Evolutionary conservation across 2,888 invertebrate genomes (phyloP), one percentile per base, ranked within the genome.

Genomic region (Embidobia sp.): DNA sequence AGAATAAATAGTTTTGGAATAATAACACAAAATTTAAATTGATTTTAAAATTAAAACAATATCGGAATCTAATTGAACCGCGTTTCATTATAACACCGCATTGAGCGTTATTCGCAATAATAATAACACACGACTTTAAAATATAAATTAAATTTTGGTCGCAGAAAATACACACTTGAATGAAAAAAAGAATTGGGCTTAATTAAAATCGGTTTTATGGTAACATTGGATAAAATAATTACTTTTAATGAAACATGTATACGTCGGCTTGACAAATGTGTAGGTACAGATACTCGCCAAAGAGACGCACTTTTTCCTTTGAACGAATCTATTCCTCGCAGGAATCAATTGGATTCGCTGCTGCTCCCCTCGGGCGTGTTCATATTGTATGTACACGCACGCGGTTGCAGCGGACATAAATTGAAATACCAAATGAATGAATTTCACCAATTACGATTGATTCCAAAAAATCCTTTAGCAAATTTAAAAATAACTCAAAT

Each of bases 331-430:
- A 53, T 31, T 53, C 11, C 70, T 53, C 16, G 22, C 53, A 40
- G 53, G 46, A 53, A 63, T 63, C 70, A 72, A 72, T 72, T 72
- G 40, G 51, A 70, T 46, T 72, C 53, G 46, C 61, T 11, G 33
- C 31, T 4, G 26, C 33, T 18, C 10, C 44, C 70, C 53, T 63
- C 53, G 37, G 53, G 70, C 61, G 40, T 16, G 19, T 53, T 53
- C 40, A 70, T 37, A 57, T 40, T 18, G 48, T 49, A 18, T 40
- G 19, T 29, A 18, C 5, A 27, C 44, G 44, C 18, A 19, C 8
- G 31, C 42, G 29, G 35, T 22, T 35, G 16, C 16, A 27, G 18
- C 22, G 31, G 13, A 29, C 22, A 48, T 57, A 57, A 13, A 67
- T 55, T 53, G 13, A 48, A 67, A 48, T 7, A 29, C 67, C 19